A percentile compares a stretch with the other conserved stretches of the same genome.
phyloP scores from a whole-genome alignment of 2,113 vertebrate species.

The Propithecus coquereli region DNA sequence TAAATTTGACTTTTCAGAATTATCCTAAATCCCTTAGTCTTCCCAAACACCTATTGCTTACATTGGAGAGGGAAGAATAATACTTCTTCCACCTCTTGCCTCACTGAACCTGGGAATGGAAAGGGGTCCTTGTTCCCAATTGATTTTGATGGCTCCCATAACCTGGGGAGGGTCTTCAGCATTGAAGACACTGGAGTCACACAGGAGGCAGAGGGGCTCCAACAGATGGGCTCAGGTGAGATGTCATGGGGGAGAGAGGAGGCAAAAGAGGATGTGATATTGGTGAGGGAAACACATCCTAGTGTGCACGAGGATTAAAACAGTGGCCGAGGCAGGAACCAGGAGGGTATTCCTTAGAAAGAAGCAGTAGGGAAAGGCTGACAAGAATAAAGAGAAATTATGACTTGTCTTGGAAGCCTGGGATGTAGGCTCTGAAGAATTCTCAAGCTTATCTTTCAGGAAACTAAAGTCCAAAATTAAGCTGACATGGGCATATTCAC shows the following conservation, averaged over 20 bases:
- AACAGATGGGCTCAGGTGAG: not conserved
- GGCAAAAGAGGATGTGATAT: not conserved
- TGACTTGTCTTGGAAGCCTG: not conserved
- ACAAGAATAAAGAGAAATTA: not conserved
- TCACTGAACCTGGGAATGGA: not conserved
- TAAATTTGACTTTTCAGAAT: not conserved
- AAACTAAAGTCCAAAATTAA: not conserved
- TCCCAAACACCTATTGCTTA: not conserved
- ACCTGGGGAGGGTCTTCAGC: not conserved
- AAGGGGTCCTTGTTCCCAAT: not conserved
- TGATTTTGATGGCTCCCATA: not conserved
- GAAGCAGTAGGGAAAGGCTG: not conserved
- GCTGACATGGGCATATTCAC: not conserved
- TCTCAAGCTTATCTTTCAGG: not conserved
- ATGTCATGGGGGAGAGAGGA: not conserved
- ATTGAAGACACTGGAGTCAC: not conserved
- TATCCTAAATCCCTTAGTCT: not conserved
- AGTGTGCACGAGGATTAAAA: not conserved
- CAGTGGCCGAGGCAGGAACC: not conserved
- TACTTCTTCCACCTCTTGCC: not conserved
- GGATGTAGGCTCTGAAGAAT: not conserved
- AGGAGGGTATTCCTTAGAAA: not conserved
- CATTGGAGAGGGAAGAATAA: not conserved
- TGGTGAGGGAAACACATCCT: not conserved
- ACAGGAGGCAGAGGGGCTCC: not conserved